Percentiles rank a stretch among this genome's conserved stretches.
Conservation (phyloP, 2,888 invertebrate genomes). For the Oligia latruncula region DNA sequence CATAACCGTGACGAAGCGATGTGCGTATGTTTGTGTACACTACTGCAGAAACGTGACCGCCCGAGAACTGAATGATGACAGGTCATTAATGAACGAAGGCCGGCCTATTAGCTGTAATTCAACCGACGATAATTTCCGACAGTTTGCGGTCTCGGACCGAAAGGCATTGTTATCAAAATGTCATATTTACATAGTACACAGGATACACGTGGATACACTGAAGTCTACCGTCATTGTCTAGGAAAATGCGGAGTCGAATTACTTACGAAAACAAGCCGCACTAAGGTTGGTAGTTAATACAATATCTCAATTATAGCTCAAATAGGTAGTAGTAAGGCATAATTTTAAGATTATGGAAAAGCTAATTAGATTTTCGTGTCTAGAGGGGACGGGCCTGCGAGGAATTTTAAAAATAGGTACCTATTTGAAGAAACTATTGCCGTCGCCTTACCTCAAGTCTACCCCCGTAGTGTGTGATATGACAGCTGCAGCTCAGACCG, state of each 20-base stretch:
- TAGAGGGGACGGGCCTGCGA: too few species aligned
- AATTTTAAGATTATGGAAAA: not conserved
- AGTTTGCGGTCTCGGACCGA: conserved; percentile 32
- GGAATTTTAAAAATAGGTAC: too few species aligned
- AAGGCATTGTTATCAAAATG: conserved; percentile 56
- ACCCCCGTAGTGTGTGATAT: too few species aligned
- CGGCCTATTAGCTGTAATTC: conserved; percentile 62
- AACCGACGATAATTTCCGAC: conserved; percentile 49
- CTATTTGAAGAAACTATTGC: too few species aligned
- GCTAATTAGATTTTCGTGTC: not conserved
- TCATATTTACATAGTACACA: conserved; percentile 42
- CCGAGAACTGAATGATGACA: conserved; percentile 50
- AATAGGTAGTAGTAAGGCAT: too few species aligned
- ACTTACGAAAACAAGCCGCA: not conserved
- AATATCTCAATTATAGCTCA: not conserved
- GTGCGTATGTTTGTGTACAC: conserved; percentile 27
- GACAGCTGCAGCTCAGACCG: too few species aligned
- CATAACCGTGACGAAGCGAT: conserved; percentile 29
- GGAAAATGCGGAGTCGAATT: not conserved
- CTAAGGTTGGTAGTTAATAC: not conserved
- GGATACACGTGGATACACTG: conserved; percentile 15
- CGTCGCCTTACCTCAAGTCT: too few species aligned
- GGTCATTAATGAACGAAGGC: conserved; percentile 65
- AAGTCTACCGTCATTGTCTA: conserved; percentile 33
- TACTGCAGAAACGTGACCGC: conserved; percentile 57